A percentile compares a stretch with the other conserved stretches of the same genome.
Evolutionary conservation across 2,888 invertebrate species (phyloP).

Genomic region (Dicyrtomina minuta): DNA sequence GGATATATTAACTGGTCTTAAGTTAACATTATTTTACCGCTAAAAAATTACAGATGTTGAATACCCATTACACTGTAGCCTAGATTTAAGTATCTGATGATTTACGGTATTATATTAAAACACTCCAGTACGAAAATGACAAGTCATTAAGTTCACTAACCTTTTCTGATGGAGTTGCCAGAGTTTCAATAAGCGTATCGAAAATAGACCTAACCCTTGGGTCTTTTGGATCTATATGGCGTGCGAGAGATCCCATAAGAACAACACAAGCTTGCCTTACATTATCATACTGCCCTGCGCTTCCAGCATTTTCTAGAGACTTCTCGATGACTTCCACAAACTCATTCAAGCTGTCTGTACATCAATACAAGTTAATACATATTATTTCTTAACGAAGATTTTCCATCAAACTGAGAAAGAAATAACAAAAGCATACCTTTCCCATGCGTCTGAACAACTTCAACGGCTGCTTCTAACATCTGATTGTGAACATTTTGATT

Average conservation of each 20-base stretch:
- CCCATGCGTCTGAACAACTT: conserved; percentile 87
- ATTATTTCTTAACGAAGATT: conserved; percentile 7
- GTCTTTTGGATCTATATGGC: conserved; percentile 89
- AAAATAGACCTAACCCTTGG: conserved; percentile 91
- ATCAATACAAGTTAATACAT: neutral
- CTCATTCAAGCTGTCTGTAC: conserved; percentile 59
- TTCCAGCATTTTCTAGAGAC: conserved; percentile 89
- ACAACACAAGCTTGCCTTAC: conserved; percentile 95
- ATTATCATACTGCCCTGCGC: conserved; percentile 84
- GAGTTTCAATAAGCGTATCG: conserved; percentile 79
- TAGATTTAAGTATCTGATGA: no score
- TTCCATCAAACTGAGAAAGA: neutral
- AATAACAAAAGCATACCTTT: conserved; percentile 61
- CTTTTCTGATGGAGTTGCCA: conserved; percentile 95
- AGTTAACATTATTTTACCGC: no score
- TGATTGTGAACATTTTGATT: conserved; percentile 77
- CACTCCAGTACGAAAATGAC: neutral
- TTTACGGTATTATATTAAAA: no score
- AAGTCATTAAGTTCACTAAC: conserved; percentile 57
- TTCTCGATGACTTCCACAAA: conserved; percentile 89
- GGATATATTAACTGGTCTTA: neutral
- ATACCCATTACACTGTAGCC: no score
- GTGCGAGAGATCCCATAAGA: conserved; percentile 94
- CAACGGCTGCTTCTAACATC: conserved; percentile 92
- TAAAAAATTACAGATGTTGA: no score